phyloP scores from a whole-genome alignment of 1,140 invertebrate genomes.

The Cydia fagiglandana region DNA sequence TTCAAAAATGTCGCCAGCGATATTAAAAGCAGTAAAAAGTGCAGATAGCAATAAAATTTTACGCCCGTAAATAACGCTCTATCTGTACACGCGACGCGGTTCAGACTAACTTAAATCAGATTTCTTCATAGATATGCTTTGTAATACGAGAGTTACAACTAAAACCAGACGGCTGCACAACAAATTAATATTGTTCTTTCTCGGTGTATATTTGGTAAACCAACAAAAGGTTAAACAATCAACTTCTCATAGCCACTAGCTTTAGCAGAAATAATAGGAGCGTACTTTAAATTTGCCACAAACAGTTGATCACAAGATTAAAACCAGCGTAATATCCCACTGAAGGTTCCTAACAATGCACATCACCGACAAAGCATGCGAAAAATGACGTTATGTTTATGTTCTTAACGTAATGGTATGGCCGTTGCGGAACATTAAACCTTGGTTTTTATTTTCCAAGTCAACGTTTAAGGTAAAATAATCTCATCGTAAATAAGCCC shows the following conservation, averaged over 20 bases:
- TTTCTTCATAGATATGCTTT: slow-evolving; percentile 13
- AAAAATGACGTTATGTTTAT: slow-evolving; percentile 44
- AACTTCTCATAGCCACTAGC: neutral
- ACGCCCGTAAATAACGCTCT: slow-evolving; percentile 8
- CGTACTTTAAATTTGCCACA: slow-evolving; percentile 11
- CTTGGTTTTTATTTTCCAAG: slow-evolving; percentile 54
- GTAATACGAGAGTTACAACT: neutral
- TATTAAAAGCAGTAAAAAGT: slow-evolving; percentile 56
- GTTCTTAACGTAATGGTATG: slow-evolving; percentile 38
- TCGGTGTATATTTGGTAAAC: neutral
- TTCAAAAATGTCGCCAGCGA: slow-evolving; percentile 47
- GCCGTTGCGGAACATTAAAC: slow-evolving; percentile 50
- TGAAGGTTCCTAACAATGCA: slow-evolving; percentile 37
- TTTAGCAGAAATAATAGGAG: slow-evolving; percentile 5
- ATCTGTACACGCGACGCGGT: slow-evolving; percentile 6
- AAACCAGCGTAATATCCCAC: neutral
- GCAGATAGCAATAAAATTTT: slow-evolving; percentile 1
- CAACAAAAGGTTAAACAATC: neutral
- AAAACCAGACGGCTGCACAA: neutral
- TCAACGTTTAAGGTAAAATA: slow-evolving; percentile 51
- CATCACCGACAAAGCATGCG: slow-evolving; percentile 40
- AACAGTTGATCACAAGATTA: neutral
- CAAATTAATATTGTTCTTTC: neutral
- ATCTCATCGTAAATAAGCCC: slow-evolving; percentile 56
- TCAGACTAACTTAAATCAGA: neutral